Evolutionary conservation across 2,797 vertebrate genomes (phyloP), one percentile per base, ranked within the genome.

Genomic region (Rhincodon typus): DNA sequence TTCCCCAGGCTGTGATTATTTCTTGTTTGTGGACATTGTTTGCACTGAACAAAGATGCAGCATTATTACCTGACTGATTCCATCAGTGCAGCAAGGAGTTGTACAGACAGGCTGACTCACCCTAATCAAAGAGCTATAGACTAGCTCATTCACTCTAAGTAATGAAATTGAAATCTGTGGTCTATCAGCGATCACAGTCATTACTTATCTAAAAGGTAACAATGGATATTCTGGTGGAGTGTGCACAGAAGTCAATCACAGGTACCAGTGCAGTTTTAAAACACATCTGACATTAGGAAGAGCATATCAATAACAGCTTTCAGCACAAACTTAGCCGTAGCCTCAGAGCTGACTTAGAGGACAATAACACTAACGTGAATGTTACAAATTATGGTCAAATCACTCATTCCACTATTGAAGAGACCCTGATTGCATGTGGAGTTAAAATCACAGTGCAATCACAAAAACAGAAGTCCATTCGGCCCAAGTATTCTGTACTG

Each of bases 21-120:
- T 95, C 94, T 95, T 95, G 70, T 94, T 95, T 77, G 94, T 95
- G 50, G 94, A 95, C 50, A 34, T n/a, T 95, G 50, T 72, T 95
- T 95, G 70, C 50, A 57, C 42, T 77, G 94, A 95, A 95, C 94
- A 95, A 70, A 34, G 94, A 95, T 77, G 69, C 94, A 95, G 46
- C 70, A 74, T 95, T 95, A 95, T 95, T 95, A 50, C 70, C 94
- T 95, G 94, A 95, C 70, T 95, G 69, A 50, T 94, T 74, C 70
- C 94, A 94, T 94, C 94, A 94, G 94, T 74, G 94, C 12, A 13
- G 94, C 69, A 94, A 46, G 38, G 94, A 74, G 69, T 53, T 94
- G 21, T 94, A 94, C 67, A 72, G 94, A 94, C 69, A 94, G 38
- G 23, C 94, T 34, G 70, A 95, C 94, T 77, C 69, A 77, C 90